These are phyloP conservation scores for Nycticryphes semicollaris DNA, from an alignment of 2,113 vertebrate genomes.

Conservation along the genomic window DNA sequence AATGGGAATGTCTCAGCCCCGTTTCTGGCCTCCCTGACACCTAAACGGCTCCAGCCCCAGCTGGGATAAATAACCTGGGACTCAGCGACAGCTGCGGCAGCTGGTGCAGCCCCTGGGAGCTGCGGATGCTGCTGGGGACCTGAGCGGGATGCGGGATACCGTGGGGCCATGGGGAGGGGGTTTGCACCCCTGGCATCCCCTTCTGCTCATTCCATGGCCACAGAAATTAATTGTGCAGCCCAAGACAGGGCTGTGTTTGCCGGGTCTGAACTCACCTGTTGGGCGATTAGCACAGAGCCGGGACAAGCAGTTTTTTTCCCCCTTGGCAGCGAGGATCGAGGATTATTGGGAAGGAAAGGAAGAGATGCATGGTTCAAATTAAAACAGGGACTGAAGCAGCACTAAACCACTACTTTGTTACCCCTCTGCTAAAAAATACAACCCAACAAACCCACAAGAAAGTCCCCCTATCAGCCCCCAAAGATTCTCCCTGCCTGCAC, in stretches of 20 bases:
- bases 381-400: background rate
- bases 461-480: background rate
- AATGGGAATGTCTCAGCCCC: background rate
- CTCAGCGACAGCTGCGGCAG: background rate
- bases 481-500: background rate
- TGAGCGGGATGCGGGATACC: background rate
- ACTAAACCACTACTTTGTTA: background rate
- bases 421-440: background rate
- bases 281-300: background rate
- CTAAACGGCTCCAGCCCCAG: rapidly evolving
- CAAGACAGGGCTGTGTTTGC: rapidly evolving
- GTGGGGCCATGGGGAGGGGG: rapidly evolving
- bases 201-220: background rate
- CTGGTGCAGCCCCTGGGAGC: background rate
- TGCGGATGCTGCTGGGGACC: background rate
- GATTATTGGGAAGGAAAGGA: background rate
- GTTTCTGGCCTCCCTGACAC: background rate
- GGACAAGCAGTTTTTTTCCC: background rate
- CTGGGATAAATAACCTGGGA: background rate
- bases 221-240: background rate
- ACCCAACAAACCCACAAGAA: background rate
- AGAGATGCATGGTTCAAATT: background rate
- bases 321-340: rapidly evolving
- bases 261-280: background rate
- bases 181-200: background rate